Base-by-base conservation (phyloP, 2,888 invertebrate genomes). In the Plebejus melissa region DNA sequence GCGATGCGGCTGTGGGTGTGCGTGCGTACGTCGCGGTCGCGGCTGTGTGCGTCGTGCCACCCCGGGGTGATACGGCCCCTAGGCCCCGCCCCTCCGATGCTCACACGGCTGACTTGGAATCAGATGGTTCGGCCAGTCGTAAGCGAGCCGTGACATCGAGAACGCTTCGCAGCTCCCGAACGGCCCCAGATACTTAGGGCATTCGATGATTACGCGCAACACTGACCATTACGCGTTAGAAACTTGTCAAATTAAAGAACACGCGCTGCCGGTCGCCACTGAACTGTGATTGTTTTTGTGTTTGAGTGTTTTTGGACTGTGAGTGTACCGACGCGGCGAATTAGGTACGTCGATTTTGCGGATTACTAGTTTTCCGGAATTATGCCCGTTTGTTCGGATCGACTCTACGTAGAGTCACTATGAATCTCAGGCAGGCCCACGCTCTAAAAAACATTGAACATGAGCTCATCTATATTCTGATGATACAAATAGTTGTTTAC, bases 81-180 rank as follows among this genome's bases (percentile, higher is more conserved):
- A 88, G 83, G 90, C 91, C 83, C 90, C 90, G 89, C 91, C 93
- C 89, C 85, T 82, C 82, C 82, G 87, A 87, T 94, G 93, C 93
- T 93, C 93, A 93, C 89, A 93, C 94, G 94, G 93, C 90, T 94
- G 90, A 94, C 84, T 94, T 92, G 92, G 87, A 93, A 93, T 93
- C 93, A 92, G 93, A 92, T 91, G 91, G 91, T 89, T 90, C 87
- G 91, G 91, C 90, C 93, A 93, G 93, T 93, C 91, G 91, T 86
- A 86, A 93, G 85, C 93, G 88, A 93, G 94, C 93, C 93, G 92
- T 93, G 90, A 86, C 88, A 90, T 89, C 91, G 92, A 87, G 88
- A 93, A 91, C 92, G 92, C 90, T 90, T 91, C 91, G 93, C 85
- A 88, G 90, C 86, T 83, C 88, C 88, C 87, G 84, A 82, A 82